A percentile compares a stretch with the other conserved stretches of the same genome.
Conservation (phyloP, 2,888 invertebrate species). For the Trichacis sp. region DNA sequence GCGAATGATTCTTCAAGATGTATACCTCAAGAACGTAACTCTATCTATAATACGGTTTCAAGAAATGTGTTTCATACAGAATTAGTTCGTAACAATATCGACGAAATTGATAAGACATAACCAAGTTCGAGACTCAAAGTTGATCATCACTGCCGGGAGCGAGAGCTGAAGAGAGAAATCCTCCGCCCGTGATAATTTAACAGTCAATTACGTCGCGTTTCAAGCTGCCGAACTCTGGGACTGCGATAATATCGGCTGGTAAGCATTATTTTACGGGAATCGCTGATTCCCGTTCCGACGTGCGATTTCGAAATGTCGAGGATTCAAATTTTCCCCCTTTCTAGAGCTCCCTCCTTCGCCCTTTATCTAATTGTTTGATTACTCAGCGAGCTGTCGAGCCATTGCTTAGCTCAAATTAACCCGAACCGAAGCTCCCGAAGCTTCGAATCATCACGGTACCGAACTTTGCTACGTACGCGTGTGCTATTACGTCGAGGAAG, state of each 20-base stretch:
- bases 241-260: constrained; percentile 61
- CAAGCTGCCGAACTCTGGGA: constrained; percentile 51
- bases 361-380: constrained; percentile 67
- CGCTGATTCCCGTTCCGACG: constrained; percentile 50
- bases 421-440: constrained; percentile 43
- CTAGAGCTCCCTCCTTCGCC: constrained; percentile 34
- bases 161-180: constrained; percentile 43
- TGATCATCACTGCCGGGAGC: constrained; percentile 36
- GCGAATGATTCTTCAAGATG: too few relatives aligned
- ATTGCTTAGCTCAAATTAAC: constrained; percentile 65
- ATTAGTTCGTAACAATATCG: neutral
- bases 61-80: too few relatives aligned
- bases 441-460: constrained; percentile 54
- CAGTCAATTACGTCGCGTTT: constrained; percentile 65
- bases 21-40: too few relatives aligned
- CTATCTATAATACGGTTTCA: too few relatives aligned
- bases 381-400: constrained; percentile 67
- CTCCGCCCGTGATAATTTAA: constrained; percentile 61
- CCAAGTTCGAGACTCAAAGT: constrained; percentile 41
- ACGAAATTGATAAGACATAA: constrained; percentile 9
- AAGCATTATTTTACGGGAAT: constrained; percentile 66
- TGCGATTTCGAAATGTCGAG: constrained; percentile 43
- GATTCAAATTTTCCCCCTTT: constrained; percentile 43
- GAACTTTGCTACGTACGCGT: constrained; percentile 52
- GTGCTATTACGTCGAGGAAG: constrained; percentile 53